Conservation (phyloP, 2,797 vertebrate genomes). For the Odontamblyopus lacepedii region DNA sequence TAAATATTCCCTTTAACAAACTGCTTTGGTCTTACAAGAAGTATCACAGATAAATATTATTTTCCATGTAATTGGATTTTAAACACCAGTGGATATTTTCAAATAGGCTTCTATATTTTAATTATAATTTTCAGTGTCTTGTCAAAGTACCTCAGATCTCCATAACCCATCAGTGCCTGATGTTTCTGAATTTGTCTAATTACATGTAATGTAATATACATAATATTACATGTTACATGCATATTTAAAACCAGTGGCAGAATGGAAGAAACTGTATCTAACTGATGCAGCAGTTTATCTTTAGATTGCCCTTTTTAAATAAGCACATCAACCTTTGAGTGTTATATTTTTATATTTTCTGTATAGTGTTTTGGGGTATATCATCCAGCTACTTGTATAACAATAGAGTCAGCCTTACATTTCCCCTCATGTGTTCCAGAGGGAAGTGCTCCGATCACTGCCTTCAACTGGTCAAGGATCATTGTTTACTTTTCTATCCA, state of each 20-base stretch:
- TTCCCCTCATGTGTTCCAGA: slow-evolving; percentile 46
- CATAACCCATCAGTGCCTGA: slow-evolving; percentile 68
- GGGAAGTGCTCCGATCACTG: slow-evolving; percentile 66
- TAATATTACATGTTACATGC: not conserved
- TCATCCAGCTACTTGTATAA: slow-evolving; percentile 7
- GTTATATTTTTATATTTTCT: slow-evolving; percentile 27
- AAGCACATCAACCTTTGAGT: slow-evolving; percentile 13
- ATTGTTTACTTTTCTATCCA: slow-evolving; percentile 46
- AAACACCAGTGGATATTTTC: not conserved
- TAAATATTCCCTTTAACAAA: not conserved
- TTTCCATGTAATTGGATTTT: not conserved
- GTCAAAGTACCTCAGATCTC: slow-evolving; percentile 50
- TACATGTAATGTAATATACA: slow-evolving; percentile 31
- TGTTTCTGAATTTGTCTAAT: slow-evolving; percentile 39
- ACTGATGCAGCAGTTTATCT: slow-evolving; percentile 42
- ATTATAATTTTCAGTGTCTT: slow-evolving; percentile 24
- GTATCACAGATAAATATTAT: not conserved
- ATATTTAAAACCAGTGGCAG: not conserved
- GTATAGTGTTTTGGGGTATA: slow-evolving; percentile 34
- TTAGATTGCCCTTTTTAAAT: slow-evolving; percentile 7
- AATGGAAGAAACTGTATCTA: slow-evolving; percentile 1
- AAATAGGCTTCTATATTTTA: not conserved
- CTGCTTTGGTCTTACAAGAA: not conserved
- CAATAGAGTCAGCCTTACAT: slow-evolving; percentile 61
- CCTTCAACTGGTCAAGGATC: slow-evolving; percentile 51